phyloP scores from a whole-genome alignment of 1,140 invertebrate species.

The Aphis craccivora region DNA sequence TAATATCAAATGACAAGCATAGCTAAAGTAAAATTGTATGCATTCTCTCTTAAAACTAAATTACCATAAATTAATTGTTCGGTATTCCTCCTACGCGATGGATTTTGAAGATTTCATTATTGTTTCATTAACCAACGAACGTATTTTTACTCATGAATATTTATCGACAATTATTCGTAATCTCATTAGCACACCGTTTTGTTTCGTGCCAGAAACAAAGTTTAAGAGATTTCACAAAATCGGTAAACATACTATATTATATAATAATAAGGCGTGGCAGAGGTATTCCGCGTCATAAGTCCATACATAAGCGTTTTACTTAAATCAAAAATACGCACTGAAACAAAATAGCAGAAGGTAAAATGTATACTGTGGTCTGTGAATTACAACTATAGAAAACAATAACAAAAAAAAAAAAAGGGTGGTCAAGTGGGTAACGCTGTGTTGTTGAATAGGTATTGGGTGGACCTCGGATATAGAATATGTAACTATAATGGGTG shows the following conservation, averaged over 20 bases:
- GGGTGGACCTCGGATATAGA: too few species aligned
- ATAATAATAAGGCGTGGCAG: not conserved
- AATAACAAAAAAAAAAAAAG: not conserved
- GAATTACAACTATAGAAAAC: not conserved
- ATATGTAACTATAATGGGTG: too few species aligned
- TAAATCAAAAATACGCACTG: not conserved
- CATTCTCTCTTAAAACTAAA: not conserved
- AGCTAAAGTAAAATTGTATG: not conserved
- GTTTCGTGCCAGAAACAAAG: not conserved
- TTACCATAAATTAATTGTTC: conserved; percentile 19
- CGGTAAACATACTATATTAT: conserved; percentile 16
- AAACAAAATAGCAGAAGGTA: not conserved
- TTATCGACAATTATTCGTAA: conserved; percentile 12
- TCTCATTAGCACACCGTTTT: not conserved
- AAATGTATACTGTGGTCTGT: not conserved
- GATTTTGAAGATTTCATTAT: conserved; percentile 19
- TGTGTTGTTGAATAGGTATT: too few species aligned
- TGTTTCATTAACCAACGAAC: not conserved
- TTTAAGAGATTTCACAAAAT: conserved; percentile 13
- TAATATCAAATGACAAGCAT: not conserved
- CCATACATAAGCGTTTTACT: not conserved
- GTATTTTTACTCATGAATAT: conserved; percentile 10
- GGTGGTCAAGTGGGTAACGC: too few species aligned
- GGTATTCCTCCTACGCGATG: not conserved
- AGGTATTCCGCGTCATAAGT: not conserved